Evolutionary conservation across 2,888 invertebrate genomes (phyloP).

Genomic region (Leucania comma): DNA sequence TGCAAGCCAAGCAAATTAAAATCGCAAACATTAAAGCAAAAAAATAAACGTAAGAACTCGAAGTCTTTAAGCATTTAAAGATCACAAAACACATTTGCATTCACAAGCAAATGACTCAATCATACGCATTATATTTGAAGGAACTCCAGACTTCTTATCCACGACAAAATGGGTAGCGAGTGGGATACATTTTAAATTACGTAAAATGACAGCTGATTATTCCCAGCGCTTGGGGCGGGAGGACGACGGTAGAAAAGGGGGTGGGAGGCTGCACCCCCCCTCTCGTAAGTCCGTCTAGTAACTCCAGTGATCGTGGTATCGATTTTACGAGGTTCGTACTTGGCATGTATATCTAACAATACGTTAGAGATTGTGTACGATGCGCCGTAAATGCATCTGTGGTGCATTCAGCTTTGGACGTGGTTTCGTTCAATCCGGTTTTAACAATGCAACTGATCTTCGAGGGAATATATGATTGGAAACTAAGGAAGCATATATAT

Average conservation of each 20-base stretch:
- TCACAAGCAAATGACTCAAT: slow-evolving; percentile 41
- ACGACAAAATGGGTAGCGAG: slow-evolving; percentile 58
- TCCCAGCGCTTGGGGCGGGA: slow-evolving; percentile 52
- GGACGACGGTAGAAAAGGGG: not conserved
- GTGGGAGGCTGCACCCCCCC: slow-evolving; percentile 51
- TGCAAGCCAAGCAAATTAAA: no score
- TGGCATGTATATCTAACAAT: slow-evolving; percentile 36
- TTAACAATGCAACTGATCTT: slow-evolving; percentile 26
- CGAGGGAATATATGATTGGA: not conserved
- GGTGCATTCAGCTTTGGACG: slow-evolving; percentile 33
- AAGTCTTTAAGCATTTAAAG: not conserved
- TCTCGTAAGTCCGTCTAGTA: slow-evolving; percentile 64
- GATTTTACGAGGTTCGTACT: slow-evolving; percentile 68
- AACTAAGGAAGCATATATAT: not conserved
- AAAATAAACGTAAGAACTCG: no score
- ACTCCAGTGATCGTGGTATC: slow-evolving; percentile 66
- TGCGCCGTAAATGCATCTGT: slow-evolving; percentile 34
- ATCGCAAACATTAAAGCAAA: no score
- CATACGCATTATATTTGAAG: slow-evolving; percentile 40
- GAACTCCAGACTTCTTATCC: slow-evolving; percentile 21
- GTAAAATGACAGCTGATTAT: slow-evolving; percentile 72
- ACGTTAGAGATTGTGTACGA: slow-evolving; percentile 40
- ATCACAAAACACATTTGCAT: slow-evolving; percentile 32
- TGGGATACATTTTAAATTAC: slow-evolving; percentile 67
- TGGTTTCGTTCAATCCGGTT: slow-evolving; percentile 22